A percentile compares a stretch with the other conserved stretches of the same genome.
phyloP scores from a whole-genome alignment of 2,797 vertebrate genomes.

The Pteropus rufus region DNA sequence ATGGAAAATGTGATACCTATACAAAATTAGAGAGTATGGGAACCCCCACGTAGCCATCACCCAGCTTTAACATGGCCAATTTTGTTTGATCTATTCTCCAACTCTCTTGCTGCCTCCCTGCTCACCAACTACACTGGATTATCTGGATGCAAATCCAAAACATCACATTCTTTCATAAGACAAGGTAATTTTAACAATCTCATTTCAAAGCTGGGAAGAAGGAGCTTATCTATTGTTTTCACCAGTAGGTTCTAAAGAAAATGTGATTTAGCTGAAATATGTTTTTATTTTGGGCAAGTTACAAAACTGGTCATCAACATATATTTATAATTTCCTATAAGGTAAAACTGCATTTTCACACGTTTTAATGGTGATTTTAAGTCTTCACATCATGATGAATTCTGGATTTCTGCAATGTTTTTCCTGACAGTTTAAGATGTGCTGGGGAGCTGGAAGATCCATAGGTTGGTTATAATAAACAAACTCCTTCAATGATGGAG shows the following conservation, averaged over 20 bases:
- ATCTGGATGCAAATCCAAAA: neutral
- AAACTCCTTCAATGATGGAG: neutral
- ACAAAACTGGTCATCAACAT: neutral
- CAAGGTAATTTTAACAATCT: constrained; percentile 17
- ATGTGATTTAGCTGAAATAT: constrained; percentile 27
- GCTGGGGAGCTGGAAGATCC: neutral
- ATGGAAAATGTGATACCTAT: neutral
- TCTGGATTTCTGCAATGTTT: constrained; percentile 29
- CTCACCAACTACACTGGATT: neutral
- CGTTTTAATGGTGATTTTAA: neutral
- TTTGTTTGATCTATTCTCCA: constrained; percentile 10
- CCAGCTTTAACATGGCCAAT: neutral
- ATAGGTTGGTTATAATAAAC: neutral
- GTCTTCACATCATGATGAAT: constrained; percentile 9
- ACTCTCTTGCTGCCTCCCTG: neutral
- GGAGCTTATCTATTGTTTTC: neutral
- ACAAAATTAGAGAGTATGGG: neutral
- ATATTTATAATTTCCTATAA: constrained; percentile 28
- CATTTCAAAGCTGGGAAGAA: constrained; percentile 8
- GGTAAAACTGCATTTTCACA: neutral
- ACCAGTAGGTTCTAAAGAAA: constrained; percentile 9
- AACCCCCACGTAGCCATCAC: neutral
- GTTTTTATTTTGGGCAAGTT: constrained; percentile 32
- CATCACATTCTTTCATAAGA: neutral
- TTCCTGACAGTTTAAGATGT: constrained; percentile 6